A percentile compares a stretch with the other conserved stretches of the same genome.
Conservation (phyloP, 2,113 vertebrate species). For the Panthera tigris region DNA sequence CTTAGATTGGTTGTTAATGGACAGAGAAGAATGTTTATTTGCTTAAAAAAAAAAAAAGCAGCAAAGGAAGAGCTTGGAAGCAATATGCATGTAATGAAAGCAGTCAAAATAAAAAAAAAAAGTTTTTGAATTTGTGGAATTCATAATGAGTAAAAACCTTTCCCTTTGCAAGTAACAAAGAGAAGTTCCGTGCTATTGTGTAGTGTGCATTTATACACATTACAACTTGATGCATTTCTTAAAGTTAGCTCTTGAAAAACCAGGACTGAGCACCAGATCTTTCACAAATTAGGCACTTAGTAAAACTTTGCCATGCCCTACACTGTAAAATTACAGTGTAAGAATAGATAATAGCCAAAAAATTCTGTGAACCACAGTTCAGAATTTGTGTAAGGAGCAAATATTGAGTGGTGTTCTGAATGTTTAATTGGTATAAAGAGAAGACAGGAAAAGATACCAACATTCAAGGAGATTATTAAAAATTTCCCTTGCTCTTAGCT, state of each 20-base stretch:
- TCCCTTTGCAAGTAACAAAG: conserved; percentile 28
- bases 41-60: not conserved
- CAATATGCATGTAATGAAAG: not conserved
- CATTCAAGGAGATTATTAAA: conserved; percentile 18
- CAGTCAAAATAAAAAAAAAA: not conserved
- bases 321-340: conserved; percentile 10
- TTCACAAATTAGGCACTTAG: not conserved
- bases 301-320: not conserved
- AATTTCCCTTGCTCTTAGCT: not conserved
- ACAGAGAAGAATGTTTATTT: not conserved
- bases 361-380: not conserved
- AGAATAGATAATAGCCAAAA: not conserved
- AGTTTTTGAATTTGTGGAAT: conserved; percentile 11
- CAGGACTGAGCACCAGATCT: not conserved
- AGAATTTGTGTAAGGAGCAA: not conserved
- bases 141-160: conserved; percentile 26
- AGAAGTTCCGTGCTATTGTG: not conserved
- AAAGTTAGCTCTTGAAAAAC: conserved; percentile 13
- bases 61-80: not conserved
- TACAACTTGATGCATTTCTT: not conserved
- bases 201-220: not conserved
- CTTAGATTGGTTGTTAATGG: not conserved
- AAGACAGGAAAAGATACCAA: not conserved
- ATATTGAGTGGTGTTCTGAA: conserved; percentile 13
- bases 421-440: conserved; percentile 26